phyloP scores from a whole-genome alignment of 2,113 vertebrate genomes.

The Mustela nigripes region DNA sequence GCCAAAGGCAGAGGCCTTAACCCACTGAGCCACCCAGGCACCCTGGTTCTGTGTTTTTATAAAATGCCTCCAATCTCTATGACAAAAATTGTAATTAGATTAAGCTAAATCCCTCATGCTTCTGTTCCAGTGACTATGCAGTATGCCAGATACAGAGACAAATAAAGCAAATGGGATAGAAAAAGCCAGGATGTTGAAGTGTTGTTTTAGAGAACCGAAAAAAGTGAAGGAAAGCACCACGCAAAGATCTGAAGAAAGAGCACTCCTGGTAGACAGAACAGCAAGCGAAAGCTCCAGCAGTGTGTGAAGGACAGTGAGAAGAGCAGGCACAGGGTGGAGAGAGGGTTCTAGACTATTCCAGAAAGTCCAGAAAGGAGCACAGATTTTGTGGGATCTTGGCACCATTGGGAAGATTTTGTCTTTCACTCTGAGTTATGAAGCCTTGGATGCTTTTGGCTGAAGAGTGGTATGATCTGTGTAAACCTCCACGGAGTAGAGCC shows the following conservation, averaged over 20 bases:
- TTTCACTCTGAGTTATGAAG: not conserved
- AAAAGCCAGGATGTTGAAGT: not conserved
- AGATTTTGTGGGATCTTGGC: not conserved
- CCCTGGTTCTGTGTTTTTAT: not conserved
- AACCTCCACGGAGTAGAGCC: not conserved
- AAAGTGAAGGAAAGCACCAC: not conserved
- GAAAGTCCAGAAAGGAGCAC: not conserved
- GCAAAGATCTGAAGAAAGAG: not conserved
- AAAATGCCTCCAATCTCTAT: not conserved
- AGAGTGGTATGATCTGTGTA: not conserved
- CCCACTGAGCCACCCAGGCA: too few species aligned
- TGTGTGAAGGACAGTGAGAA: not conserved
- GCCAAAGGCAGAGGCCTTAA: too few species aligned
- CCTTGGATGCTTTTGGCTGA: not conserved
- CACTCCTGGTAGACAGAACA: not conserved
- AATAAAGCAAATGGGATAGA: not conserved
- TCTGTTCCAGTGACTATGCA: not conserved
- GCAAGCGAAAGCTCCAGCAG: not conserved
- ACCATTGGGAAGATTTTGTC: not conserved
- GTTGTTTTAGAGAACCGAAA: not conserved
- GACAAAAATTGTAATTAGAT: not conserved
- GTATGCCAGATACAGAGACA: not conserved
- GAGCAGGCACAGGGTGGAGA: not conserved
- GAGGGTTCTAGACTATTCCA: not conserved
- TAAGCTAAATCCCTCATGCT: not conserved